Evolutionary conservation across 2,888 invertebrate genomes (phyloP), one percentile per base, ranked within the genome.

Genomic region (Eremobia ochroleuca): DNA sequence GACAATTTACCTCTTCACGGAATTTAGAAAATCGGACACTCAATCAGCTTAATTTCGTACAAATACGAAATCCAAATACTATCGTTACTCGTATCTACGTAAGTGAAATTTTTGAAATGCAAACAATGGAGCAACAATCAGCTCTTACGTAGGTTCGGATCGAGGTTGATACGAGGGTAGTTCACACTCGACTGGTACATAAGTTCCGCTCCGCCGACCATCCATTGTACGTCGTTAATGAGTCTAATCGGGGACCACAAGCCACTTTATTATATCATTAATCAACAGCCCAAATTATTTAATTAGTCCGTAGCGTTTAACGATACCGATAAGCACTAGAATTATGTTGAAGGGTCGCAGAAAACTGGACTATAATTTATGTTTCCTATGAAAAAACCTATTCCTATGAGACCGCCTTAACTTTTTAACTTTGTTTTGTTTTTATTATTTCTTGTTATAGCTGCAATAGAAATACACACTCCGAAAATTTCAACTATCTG

Each of bases 161-260:
- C 81, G 81, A 80, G 83, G 87, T 79, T 89, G 89, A 89, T 88
- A 90, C 89, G 91, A 91, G 92, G 91, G 90, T 92, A 90, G 92
- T 95, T 95, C 91, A 95, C 95, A 94, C 92, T 94, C 93, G 94
- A 94, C 91, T 93, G 94, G 89, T 90, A 92, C 90, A 93, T 94
- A 91, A 90, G 88, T 95, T 94, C 94, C 95, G 89, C 94, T 94
- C 91, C 91, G 91, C 90, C 93, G 94, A 85, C 79, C 92, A 90
- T 91, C 90, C 91, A 90, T 91, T 92, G 92, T 93, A 89, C 90
- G 89, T 90, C 90, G 89, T 91, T 93, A 93, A 93, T 92, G 92
- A 92, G 89, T 89, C 89, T 81, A 85, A 88, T 87, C 88, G 86
- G 86, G 81, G 87, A 89, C 88, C 88, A 85, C 88, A 91, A 89